These are phyloP conservation scores for Eurosta solidaginis DNA, from an alignment of 1,140 invertebrate genomes.

Conservation along the genomic window DNA sequence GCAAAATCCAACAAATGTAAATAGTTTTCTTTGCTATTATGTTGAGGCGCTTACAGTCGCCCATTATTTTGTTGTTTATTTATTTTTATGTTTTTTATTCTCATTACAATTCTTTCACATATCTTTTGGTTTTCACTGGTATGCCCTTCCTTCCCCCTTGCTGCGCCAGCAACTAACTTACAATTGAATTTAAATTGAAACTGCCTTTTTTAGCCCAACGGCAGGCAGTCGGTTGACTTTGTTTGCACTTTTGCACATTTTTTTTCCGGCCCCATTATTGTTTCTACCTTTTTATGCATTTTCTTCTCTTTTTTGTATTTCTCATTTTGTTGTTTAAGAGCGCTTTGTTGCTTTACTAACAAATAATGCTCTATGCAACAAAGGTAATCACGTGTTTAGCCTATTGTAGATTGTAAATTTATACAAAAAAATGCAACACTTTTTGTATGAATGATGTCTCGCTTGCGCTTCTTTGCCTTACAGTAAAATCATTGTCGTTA, in stretches of 20 bases:
- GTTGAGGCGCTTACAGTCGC: background rate
- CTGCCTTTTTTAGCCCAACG: background rate
- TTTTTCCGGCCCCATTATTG: background rate
- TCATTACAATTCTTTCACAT: background rate
- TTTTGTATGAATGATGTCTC: constrained; percentile 1
- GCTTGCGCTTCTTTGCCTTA: constrained; percentile 1
- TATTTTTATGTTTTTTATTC: background rate
- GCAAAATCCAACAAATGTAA: constrained; percentile 15
- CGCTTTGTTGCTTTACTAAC: background rate
- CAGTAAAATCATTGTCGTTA: background rate
- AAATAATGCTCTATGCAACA: constrained; percentile 7
- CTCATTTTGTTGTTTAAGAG: background rate
- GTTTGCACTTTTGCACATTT: constrained; percentile 12
- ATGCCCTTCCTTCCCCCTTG: background rate
- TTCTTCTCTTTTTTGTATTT: background rate
- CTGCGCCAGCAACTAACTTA: background rate
- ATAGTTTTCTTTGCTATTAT: constrained; percentile 17
- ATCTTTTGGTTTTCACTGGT: background rate
- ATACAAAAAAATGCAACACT: constrained; percentile 12
- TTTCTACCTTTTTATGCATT: no score
- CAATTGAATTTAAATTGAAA: constrained; percentile 26
- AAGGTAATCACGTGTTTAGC: constrained; percentile 27
- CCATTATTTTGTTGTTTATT: background rate
- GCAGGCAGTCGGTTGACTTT: background rate
- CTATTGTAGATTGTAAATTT: background rate